Conservation (phyloP, 1,140 invertebrate species). For the Spodoptera litura region DNA sequence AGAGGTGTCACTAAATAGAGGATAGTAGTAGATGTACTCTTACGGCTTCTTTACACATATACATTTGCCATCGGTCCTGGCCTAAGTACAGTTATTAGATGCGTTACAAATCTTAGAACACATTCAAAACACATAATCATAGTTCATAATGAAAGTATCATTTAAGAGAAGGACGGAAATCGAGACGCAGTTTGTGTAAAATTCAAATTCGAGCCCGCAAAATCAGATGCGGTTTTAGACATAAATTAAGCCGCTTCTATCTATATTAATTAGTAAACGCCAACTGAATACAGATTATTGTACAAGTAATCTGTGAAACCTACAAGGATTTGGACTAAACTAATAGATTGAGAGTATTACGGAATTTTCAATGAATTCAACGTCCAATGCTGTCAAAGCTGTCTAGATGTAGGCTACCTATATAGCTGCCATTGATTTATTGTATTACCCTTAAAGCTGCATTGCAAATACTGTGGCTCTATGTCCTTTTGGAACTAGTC, state of each 20-base stretch:
- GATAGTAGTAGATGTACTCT: too few relatives aligned
- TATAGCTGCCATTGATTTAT: neutral
- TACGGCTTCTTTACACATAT: too few relatives aligned
- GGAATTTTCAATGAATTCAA: conserved; percentile 5
- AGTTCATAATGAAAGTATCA: too few relatives aligned
- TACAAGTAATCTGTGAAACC: conserved; percentile 12
- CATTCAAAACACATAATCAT: too few relatives aligned
- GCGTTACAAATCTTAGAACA: too few relatives aligned
- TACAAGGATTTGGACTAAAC: conserved; percentile 5
- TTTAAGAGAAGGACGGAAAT: neutral
- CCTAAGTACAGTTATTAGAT: neutral
- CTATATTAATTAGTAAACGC: neutral
- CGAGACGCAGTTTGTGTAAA: neutral
- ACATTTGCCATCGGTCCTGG: neutral
- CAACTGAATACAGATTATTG: conserved; percentile 7
- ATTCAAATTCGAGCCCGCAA: neutral
- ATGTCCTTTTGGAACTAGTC: neutral
- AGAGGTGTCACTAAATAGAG: too few relatives aligned
- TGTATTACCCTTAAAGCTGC: conserved; percentile 12
- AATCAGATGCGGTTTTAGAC: neutral
- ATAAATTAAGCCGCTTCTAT: neutral
- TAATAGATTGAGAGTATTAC: conserved; percentile 13
- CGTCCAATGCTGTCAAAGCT: conserved; percentile 31
- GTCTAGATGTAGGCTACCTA: neutral
- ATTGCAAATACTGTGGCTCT: neutral